Base-by-base conservation (phyloP, 2,797 vertebrate species). In the Muscicapa comitata region DNA sequence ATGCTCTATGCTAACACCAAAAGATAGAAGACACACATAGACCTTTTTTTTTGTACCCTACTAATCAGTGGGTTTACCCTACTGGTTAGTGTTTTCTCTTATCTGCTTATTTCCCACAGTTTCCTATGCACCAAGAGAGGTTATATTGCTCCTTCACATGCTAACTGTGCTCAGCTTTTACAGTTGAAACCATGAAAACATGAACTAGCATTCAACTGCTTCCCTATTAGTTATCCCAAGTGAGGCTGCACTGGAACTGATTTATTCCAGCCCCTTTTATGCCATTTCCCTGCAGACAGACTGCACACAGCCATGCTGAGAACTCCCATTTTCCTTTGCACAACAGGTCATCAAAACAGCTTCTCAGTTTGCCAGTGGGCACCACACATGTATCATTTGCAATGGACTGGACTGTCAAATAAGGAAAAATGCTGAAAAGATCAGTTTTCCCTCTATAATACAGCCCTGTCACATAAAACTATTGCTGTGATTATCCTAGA, bases 301-400 rank as follows among this genome's bases (percentile, higher is more conserved):
- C 55, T 91, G 59, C 77, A 88, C 0, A 2, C 25, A 80, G 66
- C 42, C 5, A 0, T 47, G 74, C 85, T 10, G 9, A 88, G 70
- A 45, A 25, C 45, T 86, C 78, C 66, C 25, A 11, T 70, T 77
- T 82, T 72, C 57, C 86, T 82, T 90, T 38, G 54, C 90, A 63
- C 79, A 96, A 89, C 74, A 24, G 80, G 85, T 86, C 93, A 89
- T n/a, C 88, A 51, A 70, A 96, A 75, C 84, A 91, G 68, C 67
- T 75, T 88, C 83, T 77, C 40, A 25, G 62, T 63, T 93, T 94
- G 91, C 66, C 93, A 93, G 62, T 68, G 73, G 70, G 86, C 57
- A 81, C 58, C 8, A 7, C 3, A 6, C 18, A 13, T 38, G 67
- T 65, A 88, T 90, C 86, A 58, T n/a, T 88, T 76, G 61, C 66